Evolutionary conservation across 2,797 vertebrate genomes (phyloP).

Genomic region (Atherinosoma microstoma): DNA sequence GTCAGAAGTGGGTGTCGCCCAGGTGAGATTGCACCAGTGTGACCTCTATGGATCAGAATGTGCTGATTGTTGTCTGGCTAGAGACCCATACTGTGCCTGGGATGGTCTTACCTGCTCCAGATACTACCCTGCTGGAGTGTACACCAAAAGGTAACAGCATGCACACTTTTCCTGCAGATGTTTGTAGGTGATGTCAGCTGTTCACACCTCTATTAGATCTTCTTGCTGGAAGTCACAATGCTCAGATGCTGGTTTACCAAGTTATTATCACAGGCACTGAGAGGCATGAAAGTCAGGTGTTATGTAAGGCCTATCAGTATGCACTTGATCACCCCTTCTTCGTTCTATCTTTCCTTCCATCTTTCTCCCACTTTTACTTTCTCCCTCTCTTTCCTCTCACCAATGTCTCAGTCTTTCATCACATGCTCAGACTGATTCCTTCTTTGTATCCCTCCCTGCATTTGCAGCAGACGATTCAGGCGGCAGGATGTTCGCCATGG

Average conservation of each 20-base stretch:
- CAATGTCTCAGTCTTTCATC: constrained; percentile 31
- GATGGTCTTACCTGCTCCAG: constrained; percentile 94
- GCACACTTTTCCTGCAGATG: constrained; percentile 5
- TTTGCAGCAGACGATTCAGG: constrained; percentile 89
- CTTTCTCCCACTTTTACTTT: constrained; percentile 11
- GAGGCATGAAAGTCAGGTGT: constrained; percentile 39
- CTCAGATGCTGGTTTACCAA: constrained; percentile 36
- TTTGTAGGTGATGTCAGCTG: constrained; percentile 33
- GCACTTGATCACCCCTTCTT: constrained; percentile 35
- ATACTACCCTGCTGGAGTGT: constrained; percentile 88
- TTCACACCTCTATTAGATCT: constrained; percentile 39
- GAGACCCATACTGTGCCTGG: constrained; percentile 98
- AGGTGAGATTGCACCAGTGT: constrained; percentile 93
- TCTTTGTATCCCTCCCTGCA: constrained; percentile 27
- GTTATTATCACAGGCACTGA: constrained; percentile 39
- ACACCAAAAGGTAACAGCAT: constrained; percentile 89
- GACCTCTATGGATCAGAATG: constrained; percentile 94
- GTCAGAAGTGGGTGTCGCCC: constrained; percentile 88
- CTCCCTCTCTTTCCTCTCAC: constrained; percentile 24
- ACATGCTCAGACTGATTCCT: constrained; percentile 44
- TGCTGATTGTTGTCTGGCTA: constrained; percentile 94
- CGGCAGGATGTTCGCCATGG: constrained; percentile 97
- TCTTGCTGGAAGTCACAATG: constrained; percentile 44
- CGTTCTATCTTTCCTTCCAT: constrained; percentile 17
- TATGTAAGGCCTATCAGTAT: constrained; percentile 52